Base-by-base conservation (phyloP, 1,140 invertebrate genomes). In the Temnothorax longispinosus region DNA sequence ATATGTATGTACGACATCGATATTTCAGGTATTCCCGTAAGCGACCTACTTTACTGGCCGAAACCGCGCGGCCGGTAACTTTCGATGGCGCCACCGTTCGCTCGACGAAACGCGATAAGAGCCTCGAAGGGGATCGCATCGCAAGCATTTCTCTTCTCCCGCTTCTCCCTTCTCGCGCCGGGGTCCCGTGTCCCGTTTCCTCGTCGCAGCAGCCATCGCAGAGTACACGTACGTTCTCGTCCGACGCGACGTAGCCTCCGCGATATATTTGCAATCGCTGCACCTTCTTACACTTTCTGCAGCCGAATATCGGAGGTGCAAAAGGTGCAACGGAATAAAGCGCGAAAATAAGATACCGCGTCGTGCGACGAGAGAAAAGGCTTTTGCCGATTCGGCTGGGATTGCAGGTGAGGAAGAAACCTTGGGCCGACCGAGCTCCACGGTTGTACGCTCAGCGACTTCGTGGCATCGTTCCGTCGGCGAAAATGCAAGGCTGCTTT, bases 261-360 rank as follows among this genome's bases (percentile, higher is more conserved):
- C 64, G 35, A 21, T 81, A 81, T 75, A 84, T 75, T 84, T 84
- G 47, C 54, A 60, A 82, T 18, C 41, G 38, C 69, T 84, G 54
- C 80, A 84, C 80, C 67, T 60, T 84, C 41, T 74, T 84, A 84
- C 80, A 84, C 80, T 84, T 84, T 84, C 80, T 84, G 69, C 54
- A 60, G 80, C 41, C 80, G 41, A 71, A 75, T 84, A 84, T 75
- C 18, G 1, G 32, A 84, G 80, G 80, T 84, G 80, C 69, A 84
- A 84, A 84, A 74, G 69, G 80, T 84, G 80, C 69, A 84, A 74
- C 32, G 80, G 47, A 60, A 75, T 75, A 84, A 27, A 84, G 80
- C 80, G 80, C 80, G 80, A 84, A 81, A 84, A 84, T 84, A 84
- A 84, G 80, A 84, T 47, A 60, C 35, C n/a, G 41, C 56, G 54